Evolutionary conservation across 2,888 invertebrate genomes (phyloP).

Genomic region (Apomyelois bistriatella): DNA sequence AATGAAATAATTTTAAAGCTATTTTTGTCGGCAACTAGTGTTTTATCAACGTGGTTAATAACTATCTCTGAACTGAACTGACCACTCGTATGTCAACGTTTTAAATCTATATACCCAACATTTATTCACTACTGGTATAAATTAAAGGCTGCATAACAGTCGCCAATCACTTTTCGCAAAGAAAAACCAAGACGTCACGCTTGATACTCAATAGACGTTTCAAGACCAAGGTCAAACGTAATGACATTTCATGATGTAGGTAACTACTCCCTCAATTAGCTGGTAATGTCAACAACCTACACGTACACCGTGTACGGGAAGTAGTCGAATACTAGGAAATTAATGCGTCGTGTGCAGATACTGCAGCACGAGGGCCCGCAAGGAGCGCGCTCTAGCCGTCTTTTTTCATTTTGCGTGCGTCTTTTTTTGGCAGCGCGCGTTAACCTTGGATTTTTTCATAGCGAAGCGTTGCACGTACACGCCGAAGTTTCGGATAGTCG

Average conservation of each 20-base stretch:
- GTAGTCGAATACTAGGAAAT: conserved; percentile 1
- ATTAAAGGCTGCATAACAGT: too few species aligned
- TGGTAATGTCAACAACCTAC: conserved; percentile 22
- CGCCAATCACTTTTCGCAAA: neutral
- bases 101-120: too few species aligned
- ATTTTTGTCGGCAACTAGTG: too few species aligned
- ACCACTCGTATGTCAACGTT: too few species aligned
- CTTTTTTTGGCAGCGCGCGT: conserved; percentile 79
- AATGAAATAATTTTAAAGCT: too few species aligned
- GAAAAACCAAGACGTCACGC: conserved; percentile 1
- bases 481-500: conserved; percentile 76
- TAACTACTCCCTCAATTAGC: conserved; percentile 21
- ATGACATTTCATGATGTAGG: conserved; percentile 8
- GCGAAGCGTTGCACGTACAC: conserved; percentile 77
- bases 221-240: conserved; percentile 23
- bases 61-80: too few species aligned
- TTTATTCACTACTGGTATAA: too few species aligned
- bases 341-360: conserved; percentile 48
- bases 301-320: neutral
- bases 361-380: conserved; percentile 67
- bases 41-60: too few species aligned
- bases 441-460: conserved; percentile 79
- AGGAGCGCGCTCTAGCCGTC: conserved; percentile 72
- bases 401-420: conserved; percentile 77
- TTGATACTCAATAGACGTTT: conserved; percentile 6